Conservation (phyloP, 37 sponge, comb jelly and placozoan genomes). For the Halisarca cf. caerulea region DNA sequence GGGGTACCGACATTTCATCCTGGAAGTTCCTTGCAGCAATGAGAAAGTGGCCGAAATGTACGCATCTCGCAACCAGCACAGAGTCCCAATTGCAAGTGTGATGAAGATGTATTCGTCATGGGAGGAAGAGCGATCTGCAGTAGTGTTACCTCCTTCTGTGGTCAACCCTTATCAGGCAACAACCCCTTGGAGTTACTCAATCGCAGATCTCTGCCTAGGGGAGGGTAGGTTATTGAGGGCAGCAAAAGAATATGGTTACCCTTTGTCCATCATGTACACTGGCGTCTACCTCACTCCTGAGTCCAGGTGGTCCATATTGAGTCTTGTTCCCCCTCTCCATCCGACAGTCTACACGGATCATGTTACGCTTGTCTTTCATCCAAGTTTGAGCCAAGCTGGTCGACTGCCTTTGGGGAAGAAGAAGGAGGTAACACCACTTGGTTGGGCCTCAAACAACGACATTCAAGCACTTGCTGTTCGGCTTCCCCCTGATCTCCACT, state of each 20-base stretch:
- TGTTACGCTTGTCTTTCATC: conserved; percentile 71
- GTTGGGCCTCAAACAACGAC: conserved; percentile 43
- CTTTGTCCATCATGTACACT: conserved; percentile 39
- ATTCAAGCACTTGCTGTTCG: conserved; percentile 69
- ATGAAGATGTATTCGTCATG: conserved; percentile 49
- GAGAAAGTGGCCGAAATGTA: conserved; percentile 36
- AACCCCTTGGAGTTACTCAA: neutral
- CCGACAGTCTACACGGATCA: conserved; percentile 55
- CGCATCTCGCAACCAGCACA: conserved; percentile 61
- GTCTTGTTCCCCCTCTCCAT: conserved; percentile 43
- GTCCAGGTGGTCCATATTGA: conserved; percentile 60
- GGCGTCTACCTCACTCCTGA: conserved; percentile 63
- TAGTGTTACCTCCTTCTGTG: conserved; percentile 63
- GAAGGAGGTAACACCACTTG: conserved; percentile 50
- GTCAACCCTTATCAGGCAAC: conserved; percentile 37
- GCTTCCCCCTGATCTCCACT: conserved; percentile 22
- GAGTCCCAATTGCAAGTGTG: conserved; percentile 25
- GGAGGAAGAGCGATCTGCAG: conserved; percentile 64
- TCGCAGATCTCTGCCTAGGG: neutral
- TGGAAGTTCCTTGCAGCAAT: conserved; percentile 69
- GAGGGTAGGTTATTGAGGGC: neutral
- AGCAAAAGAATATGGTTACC: neutral
- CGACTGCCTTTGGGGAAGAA: conserved; percentile 40
- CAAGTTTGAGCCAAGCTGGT: conserved; percentile 27
- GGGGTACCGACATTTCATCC: conserved; percentile 36